Percentiles rank a stretch among this genome's conserved stretches.
phyloP scores from a whole-genome alignment of 2,888 invertebrate species.

The Chrysolina americana region DNA sequence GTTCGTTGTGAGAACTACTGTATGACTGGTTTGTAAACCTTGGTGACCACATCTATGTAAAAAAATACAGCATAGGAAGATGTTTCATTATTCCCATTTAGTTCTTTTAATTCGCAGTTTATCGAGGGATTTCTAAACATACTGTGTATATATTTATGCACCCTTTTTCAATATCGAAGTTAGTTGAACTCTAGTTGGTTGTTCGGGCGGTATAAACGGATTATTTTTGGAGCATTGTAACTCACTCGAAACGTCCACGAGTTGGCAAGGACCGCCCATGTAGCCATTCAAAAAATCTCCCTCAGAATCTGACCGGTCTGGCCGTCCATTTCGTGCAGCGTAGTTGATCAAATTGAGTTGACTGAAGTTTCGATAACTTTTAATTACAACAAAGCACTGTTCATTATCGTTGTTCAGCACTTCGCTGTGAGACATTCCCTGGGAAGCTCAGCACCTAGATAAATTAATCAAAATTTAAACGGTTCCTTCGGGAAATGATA shows the following conservation, averaged over 20 bases:
- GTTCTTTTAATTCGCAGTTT: too few species aligned
- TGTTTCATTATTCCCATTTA: too few species aligned
- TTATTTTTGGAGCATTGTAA: neutral
- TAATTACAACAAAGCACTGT: conserved; percentile 43
- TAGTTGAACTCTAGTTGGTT: too few species aligned
- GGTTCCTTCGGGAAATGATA: conserved; percentile 20
- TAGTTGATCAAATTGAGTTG: conserved; percentile 49
- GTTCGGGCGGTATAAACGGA: too few species aligned
- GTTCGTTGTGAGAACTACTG: too few species aligned
- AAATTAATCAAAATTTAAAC: conserved; percentile 19
- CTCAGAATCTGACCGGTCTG: neutral
- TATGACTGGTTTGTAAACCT: too few species aligned
- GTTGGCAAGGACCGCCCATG: neutral
- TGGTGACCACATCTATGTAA: too few species aligned
- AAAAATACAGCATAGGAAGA: too few species aligned
- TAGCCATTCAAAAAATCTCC: neutral
- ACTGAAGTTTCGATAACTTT: conserved; percentile 50
- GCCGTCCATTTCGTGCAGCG: conserved; percentile 44
- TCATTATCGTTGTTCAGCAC: conserved; percentile 26
- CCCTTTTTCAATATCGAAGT: too few species aligned
- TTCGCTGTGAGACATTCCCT: conserved; percentile 16
- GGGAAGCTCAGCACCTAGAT: conserved; percentile 26
- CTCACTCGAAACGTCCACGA: neutral
- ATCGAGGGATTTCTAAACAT: too few species aligned
- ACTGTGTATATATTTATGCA: too few species aligned